phyloP scores from a whole-genome alignment of 2,888 invertebrate genomes.

The Eilema depressum region DNA sequence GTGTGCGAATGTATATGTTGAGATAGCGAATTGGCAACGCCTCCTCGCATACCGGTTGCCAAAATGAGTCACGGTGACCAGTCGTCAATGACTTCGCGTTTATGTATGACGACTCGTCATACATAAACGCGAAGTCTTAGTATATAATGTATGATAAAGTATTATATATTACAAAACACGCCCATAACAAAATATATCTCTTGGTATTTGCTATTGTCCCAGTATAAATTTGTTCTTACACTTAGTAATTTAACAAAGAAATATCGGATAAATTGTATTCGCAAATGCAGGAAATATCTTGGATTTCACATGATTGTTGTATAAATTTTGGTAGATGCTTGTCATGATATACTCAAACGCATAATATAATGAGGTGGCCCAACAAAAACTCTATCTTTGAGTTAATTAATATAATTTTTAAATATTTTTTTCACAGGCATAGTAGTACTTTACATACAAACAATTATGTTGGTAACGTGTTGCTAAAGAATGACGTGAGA shows the following conservation, averaged over 20 bases:
- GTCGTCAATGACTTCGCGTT: constrained; percentile 35
- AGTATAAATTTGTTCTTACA: constrained; percentile 61
- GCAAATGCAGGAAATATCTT: neutral
- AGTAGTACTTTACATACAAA: neutral
- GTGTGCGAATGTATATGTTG: constrained; percentile 63
- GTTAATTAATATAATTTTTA: neutral
- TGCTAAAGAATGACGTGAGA: neutral
- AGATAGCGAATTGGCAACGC: constrained; percentile 76
- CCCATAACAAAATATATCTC: constrained; percentile 38
- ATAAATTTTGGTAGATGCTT: neutral
- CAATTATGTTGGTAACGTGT: neutral
- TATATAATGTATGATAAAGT: constrained; percentile 28
- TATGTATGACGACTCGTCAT: constrained; percentile 45
- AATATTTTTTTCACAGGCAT: constrained; percentile 2
- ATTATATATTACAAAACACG: constrained; percentile 38
- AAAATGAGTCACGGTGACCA: constrained; percentile 74
- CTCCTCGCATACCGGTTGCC: constrained; percentile 77
- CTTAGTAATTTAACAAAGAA: constrained; percentile 54
- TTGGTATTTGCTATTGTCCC: constrained; percentile 58
- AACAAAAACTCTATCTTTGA: constrained; percentile 1
- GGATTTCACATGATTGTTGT: neutral
- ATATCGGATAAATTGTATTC: constrained; percentile 22
- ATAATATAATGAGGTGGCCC: constrained; percentile 4
- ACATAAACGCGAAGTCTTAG: constrained; percentile 31
- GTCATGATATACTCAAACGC: neutral